Evolutionary conservation across 2,797 vertebrate genomes (phyloP).

Genomic region (Sarcophilus harrisii): DNA sequence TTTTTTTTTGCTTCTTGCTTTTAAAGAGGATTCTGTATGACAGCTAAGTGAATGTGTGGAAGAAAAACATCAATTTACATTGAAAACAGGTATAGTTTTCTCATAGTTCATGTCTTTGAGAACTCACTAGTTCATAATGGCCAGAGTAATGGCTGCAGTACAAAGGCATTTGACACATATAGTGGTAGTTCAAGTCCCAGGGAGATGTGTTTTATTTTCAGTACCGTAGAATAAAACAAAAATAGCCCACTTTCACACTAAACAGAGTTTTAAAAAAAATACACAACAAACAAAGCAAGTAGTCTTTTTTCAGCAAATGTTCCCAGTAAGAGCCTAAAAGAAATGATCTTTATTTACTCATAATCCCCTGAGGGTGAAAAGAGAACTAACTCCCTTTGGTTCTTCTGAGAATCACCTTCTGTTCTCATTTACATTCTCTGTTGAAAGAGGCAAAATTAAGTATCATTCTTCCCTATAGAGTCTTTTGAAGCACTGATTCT

Average conservation of each 20-base stretch:
- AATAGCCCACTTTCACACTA: slow-evolving; percentile 19
- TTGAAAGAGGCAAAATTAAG: slow-evolving; percentile 1
- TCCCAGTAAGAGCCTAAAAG: slow-evolving; percentile 28
- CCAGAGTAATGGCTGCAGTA: not conserved
- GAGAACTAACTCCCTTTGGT: not conserved
- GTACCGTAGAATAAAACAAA: slow-evolving; percentile 6
- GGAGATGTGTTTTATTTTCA: slow-evolving; percentile 57
- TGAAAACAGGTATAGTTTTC: slow-evolving; percentile 34
- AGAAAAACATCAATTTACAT: slow-evolving; percentile 55
- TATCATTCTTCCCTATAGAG: not conserved
- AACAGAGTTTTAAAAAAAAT: slow-evolving; percentile 60
- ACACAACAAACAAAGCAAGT: slow-evolving; percentile 19
- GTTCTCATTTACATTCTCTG: slow-evolving; percentile 38
- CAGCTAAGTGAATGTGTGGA: slow-evolving; percentile 10
- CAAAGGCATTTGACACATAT: slow-evolving; percentile 52
- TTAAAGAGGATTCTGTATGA: slow-evolving; percentile 40
- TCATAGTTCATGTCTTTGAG: slow-evolving; percentile 62
- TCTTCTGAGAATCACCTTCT: slow-evolving; percentile 52
- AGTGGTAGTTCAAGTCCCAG: slow-evolving; percentile 43
- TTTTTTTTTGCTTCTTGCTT: slow-evolving; percentile 27
- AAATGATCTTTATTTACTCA: slow-evolving; percentile 34
- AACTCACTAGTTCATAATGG: not conserved
- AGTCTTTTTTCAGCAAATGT: slow-evolving; percentile 42
- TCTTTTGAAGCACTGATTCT: not conserved
- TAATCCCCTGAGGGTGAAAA: slow-evolving; percentile 12